Conservation (phyloP, 2,797 vertebrate species). For the Lacerta bilineata region DNA sequence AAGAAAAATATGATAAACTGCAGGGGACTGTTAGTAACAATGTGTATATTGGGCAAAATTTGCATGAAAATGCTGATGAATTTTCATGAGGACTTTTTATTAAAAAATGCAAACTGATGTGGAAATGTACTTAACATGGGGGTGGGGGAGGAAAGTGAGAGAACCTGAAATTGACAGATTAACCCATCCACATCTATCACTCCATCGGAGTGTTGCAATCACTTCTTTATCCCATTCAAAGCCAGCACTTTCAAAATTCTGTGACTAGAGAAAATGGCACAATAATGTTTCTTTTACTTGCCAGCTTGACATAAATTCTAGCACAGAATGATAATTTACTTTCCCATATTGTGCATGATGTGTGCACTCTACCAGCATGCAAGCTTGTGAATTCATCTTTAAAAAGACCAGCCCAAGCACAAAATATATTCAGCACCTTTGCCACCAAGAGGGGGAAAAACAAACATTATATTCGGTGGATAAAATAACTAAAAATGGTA, state of each 20-base stretch:
- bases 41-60: no score
- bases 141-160: no score
- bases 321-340: not conserved
- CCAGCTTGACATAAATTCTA: not conserved
- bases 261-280: not conserved
- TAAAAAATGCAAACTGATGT: no score
- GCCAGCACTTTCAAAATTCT: not conserved
- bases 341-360: slow-evolving; percentile 8
- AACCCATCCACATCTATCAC: not conserved
- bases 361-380: slow-evolving; percentile 18
- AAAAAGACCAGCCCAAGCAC: slow-evolving; percentile 39
- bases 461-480: slow-evolving; percentile 37
- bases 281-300: slow-evolving; percentile 19
- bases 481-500: slow-evolving; percentile 36
- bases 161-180: no score
- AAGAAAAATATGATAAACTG: no score
- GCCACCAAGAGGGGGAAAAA: slow-evolving; percentile 25
- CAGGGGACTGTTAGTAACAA: no score
- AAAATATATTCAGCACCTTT: slow-evolving; percentile 51
- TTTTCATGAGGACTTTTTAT: no score
- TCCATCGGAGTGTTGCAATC: not conserved
- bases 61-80: no score
- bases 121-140: no score
- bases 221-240: not conserved
- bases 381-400: slow-evolving; percentile 46